A percentile compares a stretch with the other conserved stretches of the same genome.
Conservation (phyloP, 2,113 vertebrate genomes). For the Prochilodus magdalenae region DNA sequence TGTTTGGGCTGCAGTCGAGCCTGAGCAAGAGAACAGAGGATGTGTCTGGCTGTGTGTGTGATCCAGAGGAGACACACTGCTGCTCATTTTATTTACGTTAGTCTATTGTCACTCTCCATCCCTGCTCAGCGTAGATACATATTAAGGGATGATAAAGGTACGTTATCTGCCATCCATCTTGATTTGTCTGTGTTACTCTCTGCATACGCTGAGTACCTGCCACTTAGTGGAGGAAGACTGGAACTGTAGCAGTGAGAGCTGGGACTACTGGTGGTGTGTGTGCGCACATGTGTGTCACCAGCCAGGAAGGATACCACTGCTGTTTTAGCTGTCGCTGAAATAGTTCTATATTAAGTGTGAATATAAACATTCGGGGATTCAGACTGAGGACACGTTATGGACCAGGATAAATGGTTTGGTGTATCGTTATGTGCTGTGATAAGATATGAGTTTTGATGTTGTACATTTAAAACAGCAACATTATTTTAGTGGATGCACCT, state of each 20-base stretch:
- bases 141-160: constrained; percentile 69
- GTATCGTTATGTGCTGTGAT: background rate
- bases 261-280: constrained; percentile 11
- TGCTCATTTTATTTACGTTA: background rate
- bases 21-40: background rate
- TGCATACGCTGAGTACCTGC: constrained; percentile 64
- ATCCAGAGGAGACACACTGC: background rate
- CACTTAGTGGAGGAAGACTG: constrained; percentile 72
- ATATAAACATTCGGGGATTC: background rate
- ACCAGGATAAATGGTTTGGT: background rate
- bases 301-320: background rate
- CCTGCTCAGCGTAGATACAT: constrained; percentile 36
- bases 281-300: background rate
- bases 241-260: constrained; percentile 56
- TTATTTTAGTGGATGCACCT: background rate
- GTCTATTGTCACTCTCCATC: background rate
- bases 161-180: constrained; percentile 68
- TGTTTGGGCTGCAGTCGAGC: background rate
- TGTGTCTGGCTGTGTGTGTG: background rate
- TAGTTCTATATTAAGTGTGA: background rate
- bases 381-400: background rate
- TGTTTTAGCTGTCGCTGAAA: background rate
- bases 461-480: background rate
- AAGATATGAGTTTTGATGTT: background rate
- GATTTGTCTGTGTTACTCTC: constrained; percentile 61